A percentile compares a stretch with the other conserved stretches of the same genome.
Conservation (phyloP, 2,888 invertebrate genomes). For the Pherbina coryleti region DNA sequence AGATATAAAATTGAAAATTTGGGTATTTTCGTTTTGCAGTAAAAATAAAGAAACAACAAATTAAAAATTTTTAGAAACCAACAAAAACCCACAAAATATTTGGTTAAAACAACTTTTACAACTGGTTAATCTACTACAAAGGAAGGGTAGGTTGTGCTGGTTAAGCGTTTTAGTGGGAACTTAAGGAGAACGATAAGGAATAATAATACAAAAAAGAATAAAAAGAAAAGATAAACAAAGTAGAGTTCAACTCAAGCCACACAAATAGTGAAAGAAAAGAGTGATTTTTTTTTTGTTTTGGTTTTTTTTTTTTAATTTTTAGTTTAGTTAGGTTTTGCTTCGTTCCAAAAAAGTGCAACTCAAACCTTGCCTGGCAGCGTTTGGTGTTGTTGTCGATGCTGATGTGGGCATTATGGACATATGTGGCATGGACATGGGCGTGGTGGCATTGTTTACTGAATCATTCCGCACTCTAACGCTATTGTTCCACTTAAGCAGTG, state of each 20-base stretch:
- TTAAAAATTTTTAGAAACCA: constrained; percentile 20
- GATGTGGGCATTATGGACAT: constrained; percentile 23
- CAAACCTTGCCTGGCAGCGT: constrained; percentile 72
- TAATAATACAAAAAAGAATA: constrained; percentile 16
- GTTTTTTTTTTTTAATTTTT: constrained; percentile 19
- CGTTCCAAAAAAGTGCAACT: constrained; percentile 50
- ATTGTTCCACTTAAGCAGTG: constrained; percentile 72
- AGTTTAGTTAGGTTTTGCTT: constrained; percentile 24
- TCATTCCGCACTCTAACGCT: constrained; percentile 46
- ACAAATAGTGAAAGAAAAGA: neutral
- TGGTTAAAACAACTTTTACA: constrained; percentile 8
- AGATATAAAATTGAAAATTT: constrained; percentile 8
- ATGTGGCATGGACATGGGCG: constrained; percentile 41
- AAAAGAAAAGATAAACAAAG: constrained; percentile 14
- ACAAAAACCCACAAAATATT: constrained; percentile 26
- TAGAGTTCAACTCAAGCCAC: neutral
- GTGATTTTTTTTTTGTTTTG: constrained; percentile 3
- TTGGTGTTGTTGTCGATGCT: constrained; percentile 52
- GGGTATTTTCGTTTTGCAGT: constrained; percentile 41
- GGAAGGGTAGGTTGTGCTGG: neutral
- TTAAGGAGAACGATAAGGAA: constrained; percentile 4
- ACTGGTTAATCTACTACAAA: constrained; percentile 5
- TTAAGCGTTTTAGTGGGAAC: neutral
- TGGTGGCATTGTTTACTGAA: constrained; percentile 38
- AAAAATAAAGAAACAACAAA: constrained; percentile 42